Percentiles rank a stretch among this genome's conserved stretches.
These are phyloP conservation scores for Lepidotrigona ventralis DNA, from an alignment of 1,140 invertebrate genomes.

Conservation along the genomic window DNA sequence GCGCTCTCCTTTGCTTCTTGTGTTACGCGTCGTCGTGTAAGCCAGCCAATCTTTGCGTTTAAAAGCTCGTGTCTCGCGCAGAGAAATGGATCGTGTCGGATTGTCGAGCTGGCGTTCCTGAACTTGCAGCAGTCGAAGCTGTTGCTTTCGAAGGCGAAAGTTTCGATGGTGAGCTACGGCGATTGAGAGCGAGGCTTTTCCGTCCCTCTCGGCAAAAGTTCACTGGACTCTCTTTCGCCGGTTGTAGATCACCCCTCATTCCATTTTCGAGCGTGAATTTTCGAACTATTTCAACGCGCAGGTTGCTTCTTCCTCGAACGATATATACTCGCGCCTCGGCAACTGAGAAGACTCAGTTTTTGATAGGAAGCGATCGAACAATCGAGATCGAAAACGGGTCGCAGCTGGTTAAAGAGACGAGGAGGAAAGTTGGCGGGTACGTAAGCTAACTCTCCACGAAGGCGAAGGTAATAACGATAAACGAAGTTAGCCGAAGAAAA, in stretches of 20 bases:
- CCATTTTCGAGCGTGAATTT: background rate
- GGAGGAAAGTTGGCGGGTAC: background rate
- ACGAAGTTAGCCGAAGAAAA: conserved; percentile 53
- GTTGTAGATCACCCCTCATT: background rate
- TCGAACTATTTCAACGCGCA: background rate
- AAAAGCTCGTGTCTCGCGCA: conserved; percentile 63
- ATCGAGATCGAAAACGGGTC: background rate
- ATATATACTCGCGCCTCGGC: too few species aligned
- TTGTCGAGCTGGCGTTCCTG: background rate
- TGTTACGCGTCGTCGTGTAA: conserved; percentile 69
- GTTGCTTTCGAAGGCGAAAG: conserved; percentile 13
- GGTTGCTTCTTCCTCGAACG: background rate
- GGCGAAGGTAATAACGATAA: conserved; percentile 55
- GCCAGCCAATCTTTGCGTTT: conserved; percentile 74
- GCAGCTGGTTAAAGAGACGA: too few species aligned
- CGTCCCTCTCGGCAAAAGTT: background rate
- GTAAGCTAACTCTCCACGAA: conserved; percentile 37
- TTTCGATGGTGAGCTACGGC: background rate
- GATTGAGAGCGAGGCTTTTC: conserved; percentile 14
- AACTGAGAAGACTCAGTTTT: background rate
- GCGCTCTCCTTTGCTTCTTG: background rate
- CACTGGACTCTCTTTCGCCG: background rate
- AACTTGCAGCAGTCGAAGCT: conserved; percentile 1
- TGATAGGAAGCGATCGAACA: background rate
- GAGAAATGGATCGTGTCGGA: conserved; percentile 6